phyloP scores from a whole-genome alignment of 2,888 invertebrate genomes.

The Notocelia uddmanniana region DNA sequence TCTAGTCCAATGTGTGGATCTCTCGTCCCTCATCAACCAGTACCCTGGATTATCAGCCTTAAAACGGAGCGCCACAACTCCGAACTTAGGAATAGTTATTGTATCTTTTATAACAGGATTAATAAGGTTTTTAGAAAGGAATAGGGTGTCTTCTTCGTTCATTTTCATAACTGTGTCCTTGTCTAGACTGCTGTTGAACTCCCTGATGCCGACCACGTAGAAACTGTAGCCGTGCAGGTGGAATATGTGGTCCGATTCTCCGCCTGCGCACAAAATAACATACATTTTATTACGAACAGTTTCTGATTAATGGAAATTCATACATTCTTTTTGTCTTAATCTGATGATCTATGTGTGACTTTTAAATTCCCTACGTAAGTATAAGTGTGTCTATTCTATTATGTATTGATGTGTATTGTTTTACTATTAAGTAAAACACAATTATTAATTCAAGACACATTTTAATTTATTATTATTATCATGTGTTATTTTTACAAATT shows the following conservation, averaged over 20 bases:
- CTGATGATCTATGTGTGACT: too few species aligned
- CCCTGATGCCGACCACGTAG: constrained; percentile 87
- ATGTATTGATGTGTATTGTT: too few species aligned
- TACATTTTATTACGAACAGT: constrained; percentile 22
- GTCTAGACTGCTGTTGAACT: constrained; percentile 81
- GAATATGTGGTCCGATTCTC: constrained; percentile 88
- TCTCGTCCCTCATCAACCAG: constrained; percentile 93
- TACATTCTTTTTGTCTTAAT: not conserved
- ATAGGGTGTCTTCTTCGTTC: constrained; percentile 84
- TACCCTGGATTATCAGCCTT: constrained; percentile 92
- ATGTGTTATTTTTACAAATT: too few species aligned
- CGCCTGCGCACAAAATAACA: constrained; percentile 76
- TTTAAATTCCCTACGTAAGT: too few species aligned
- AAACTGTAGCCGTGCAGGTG: constrained; percentile 92
- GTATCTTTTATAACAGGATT: constrained; percentile 90
- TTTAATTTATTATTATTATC: too few species aligned
- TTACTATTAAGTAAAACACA: too few species aligned
- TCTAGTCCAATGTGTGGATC: constrained; percentile 90
- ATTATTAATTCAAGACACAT: too few species aligned
- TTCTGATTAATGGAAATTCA: not conserved
- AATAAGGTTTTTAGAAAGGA: constrained; percentile 83
- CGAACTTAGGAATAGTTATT: constrained; percentile 89
- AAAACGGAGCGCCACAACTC: constrained; percentile 90
- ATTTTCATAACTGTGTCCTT: constrained; percentile 84
- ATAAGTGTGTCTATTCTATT: too few species aligned